These are phyloP conservation scores for Strix uralensis DNA, from an alignment of 2,113 vertebrate species.

Conservation along the genomic window DNA sequence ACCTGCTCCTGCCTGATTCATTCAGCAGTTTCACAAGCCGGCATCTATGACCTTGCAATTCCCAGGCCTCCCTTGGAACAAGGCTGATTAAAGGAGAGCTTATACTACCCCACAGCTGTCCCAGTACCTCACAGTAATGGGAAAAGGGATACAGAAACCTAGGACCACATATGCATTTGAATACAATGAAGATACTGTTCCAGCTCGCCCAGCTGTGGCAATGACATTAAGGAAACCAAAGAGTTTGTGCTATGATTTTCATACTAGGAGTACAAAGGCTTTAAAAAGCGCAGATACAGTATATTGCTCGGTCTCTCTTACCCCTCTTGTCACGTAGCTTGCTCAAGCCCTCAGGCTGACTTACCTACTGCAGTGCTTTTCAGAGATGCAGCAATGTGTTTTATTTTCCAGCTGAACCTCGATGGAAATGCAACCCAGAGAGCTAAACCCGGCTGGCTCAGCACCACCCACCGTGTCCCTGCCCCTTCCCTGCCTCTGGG, in stretches of 20 bases:
- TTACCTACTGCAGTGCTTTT: background rate
- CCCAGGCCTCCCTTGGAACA: background rate
- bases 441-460: background rate
- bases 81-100: constrained; percentile 15
- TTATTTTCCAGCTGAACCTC: background rate
- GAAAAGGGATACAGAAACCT: constrained; percentile 1
- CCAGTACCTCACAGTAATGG: background rate
- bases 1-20: background rate
- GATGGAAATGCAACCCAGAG: background rate
- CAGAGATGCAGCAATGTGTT: background rate
- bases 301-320: background rate
- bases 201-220: background rate
- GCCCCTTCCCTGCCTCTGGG: background rate
- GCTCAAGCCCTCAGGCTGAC: background rate
- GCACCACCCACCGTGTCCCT: background rate
- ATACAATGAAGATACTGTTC: constrained; percentile 36
- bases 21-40: background rate
- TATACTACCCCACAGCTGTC: background rate
- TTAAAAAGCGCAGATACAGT: background rate
- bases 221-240: background rate
- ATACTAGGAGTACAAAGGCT: background rate
- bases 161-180: background rate
- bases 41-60: constrained; percentile 8
- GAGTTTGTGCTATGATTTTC: background rate
- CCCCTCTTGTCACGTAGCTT: background rate